Conservation (phyloP, 92 coral and sea anemone species). For the Paragorgia papillata region DNA sequence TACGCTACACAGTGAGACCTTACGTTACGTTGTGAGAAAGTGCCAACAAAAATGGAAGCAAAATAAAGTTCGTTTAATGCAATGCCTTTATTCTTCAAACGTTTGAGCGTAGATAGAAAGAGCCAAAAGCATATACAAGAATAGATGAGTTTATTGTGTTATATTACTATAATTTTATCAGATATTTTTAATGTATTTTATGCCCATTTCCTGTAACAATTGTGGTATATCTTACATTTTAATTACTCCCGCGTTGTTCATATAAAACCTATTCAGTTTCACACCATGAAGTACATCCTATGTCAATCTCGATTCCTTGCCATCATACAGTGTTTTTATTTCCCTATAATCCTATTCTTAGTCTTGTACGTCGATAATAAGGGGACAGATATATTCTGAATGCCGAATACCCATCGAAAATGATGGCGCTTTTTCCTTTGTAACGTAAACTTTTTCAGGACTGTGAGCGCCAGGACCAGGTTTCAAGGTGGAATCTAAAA, state of each 20-base stretch:
- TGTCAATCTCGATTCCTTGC: no score
- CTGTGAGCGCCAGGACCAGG: slow-evolving; percentile 99
- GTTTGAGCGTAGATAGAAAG: no score
- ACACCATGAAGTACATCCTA: neutral
- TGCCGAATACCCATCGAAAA: slow-evolving; percentile 95
- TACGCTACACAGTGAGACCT: no score
- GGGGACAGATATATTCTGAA: slow-evolving; percentile 91
- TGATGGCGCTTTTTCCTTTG: slow-evolving; percentile 69
- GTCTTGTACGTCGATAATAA: slow-evolving; percentile 87
- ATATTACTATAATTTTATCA: no score
- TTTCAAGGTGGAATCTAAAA: slow-evolving; percentile 79
- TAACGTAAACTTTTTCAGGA: slow-evolving; percentile 89
- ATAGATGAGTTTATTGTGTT: no score
- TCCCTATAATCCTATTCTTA: slow-evolving; percentile 27
- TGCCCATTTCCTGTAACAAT: no score
- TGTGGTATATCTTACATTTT: no score
- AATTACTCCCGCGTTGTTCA: neutral
- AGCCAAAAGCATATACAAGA: no score
- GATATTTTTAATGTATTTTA: neutral
- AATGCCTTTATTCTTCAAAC: no score
- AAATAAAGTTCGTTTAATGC: no score
- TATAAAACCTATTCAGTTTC: neutral
- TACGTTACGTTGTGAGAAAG: no score
- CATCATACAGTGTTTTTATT: neutral
- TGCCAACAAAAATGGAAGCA: no score